Base-by-base conservation (phyloP, 2,797 vertebrate species). In the Babyrousa celebensis region DNA sequence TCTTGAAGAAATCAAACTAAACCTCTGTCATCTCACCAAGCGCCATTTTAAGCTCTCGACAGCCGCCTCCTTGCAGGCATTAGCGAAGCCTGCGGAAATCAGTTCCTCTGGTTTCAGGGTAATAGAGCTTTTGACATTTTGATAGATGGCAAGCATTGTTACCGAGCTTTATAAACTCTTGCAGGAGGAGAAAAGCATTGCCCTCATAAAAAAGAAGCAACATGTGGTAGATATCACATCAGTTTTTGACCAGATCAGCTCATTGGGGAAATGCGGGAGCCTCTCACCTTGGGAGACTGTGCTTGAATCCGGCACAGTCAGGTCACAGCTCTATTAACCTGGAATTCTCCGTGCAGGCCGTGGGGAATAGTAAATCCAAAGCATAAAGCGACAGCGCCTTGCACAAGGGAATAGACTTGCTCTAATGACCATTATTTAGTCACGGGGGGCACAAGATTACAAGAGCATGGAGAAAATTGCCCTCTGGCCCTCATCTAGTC, bases 381-480 rank as follows among this genome's bases (percentile, higher is more conserved):
- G 92, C 90, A 98, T 97, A 98, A 98, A 98, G 98, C 96, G 70
- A 97, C 95, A 94, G 98, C 91, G 95, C 97, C 96, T 96, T 95
- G 86, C 93, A 98, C 98, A 98, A 98, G 98, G 96, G 91, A 98
- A 98, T 94, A 98, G 96, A 93, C 97, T 98, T 95, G 98, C 98
- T 98, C 97, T 99, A 99, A 99, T 98, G 98, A 98, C 98, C 98
- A 98, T 99, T 98, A 99, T 99, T 99, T 98, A 98, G 98, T 98
- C 98, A 98, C 98, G 98, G 98, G 98, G 98, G 98, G 98, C 97
- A 97, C 96, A 79, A 98, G 98, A 99, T 98, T 98, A 98, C 98
- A 98, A 75, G 98, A 98, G 98, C 97, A 98, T 97, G 97, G 97
- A 99, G 98, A 98, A 99, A 99, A 99, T 98, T 99, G 98, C 98